These are phyloP conservation scores for Axinella damicornis DNA, from an alignment of 37 sponge, comb jelly and placozoan species.

Conservation along the genomic window DNA sequence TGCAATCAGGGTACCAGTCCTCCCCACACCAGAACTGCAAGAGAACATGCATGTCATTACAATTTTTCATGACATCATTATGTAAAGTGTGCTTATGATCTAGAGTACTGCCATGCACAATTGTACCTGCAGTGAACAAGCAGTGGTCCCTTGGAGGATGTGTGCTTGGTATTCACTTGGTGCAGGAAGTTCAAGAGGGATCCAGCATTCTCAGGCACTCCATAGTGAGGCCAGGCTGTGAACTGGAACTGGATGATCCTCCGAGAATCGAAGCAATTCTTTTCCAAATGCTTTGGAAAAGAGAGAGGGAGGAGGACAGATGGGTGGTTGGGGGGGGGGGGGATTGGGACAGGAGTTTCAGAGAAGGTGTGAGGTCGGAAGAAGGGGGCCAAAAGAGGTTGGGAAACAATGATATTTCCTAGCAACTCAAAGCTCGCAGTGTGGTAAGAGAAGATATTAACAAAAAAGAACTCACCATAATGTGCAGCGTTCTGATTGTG, in stretches of 20 bases:
- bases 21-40: constrained; percentile 84
- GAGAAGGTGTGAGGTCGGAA: no score
- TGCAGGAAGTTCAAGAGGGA: constrained; percentile 43
- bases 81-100: no score
- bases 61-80: no score
- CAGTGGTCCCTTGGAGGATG: constrained; percentile 27
- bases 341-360: no score
- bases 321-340: background rate
- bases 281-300: background rate
- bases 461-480: constrained; percentile 11
- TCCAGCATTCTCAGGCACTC: constrained; percentile 28
- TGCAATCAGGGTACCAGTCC: constrained; percentile 83
- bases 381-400: no score
- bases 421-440: no score
- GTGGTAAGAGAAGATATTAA: background rate
- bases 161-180: constrained; percentile 11
- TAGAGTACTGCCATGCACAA: no score
- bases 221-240: constrained; percentile 61
- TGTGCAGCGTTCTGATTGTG: constrained; percentile 56
- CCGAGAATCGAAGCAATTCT: background rate
- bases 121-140: constrained; percentile 73
- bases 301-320: background rate
- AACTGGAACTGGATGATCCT: constrained; percentile 44
- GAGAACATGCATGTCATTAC: background rate
- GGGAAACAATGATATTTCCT: no score